These are phyloP conservation scores for Congeria kusceri DNA, from an alignment of 2,888 invertebrate genomes.

Conservation along the genomic window DNA sequence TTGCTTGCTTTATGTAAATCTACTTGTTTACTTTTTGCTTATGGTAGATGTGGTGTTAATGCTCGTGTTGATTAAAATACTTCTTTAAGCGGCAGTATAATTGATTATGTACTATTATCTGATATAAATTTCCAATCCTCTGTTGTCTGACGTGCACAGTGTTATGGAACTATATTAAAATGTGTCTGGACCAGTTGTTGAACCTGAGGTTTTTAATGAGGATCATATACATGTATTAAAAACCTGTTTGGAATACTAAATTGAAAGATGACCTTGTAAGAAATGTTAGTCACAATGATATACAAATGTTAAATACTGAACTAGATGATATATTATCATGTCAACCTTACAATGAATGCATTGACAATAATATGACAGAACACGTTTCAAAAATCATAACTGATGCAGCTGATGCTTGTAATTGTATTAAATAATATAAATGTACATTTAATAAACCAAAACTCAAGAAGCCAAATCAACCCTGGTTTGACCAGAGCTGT, in stretches of 20 bases:
- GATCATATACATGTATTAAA: neutral
- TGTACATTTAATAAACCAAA: neutral
- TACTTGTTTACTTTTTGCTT: neutral
- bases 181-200: neutral
- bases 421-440: conserved; percentile 6
- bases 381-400: neutral
- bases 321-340: neutral
- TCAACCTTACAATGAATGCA: neutral
- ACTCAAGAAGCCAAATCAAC: neutral
- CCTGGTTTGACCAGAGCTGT: neutral
- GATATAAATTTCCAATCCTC: conserved; percentile 11
- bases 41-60: neutral
- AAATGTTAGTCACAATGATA: neutral
- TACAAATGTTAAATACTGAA: neutral
- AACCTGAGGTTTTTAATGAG: neutral
- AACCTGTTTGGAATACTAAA: neutral
- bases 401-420: neutral
- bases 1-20: neutral
- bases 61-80: conserved; percentile 2
- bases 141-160: conserved; percentile 11
- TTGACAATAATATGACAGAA: neutral
- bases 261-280: neutral
- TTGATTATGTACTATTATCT: conserved; percentile 15
- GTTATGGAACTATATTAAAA: neutral
- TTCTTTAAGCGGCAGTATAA: conserved; percentile 8